A percentile compares a stretch with the other conserved stretches of the same genome.
Evolutionary conservation across 2,888 invertebrate species (phyloP).

Genomic region (Acronicta aceris): DNA sequence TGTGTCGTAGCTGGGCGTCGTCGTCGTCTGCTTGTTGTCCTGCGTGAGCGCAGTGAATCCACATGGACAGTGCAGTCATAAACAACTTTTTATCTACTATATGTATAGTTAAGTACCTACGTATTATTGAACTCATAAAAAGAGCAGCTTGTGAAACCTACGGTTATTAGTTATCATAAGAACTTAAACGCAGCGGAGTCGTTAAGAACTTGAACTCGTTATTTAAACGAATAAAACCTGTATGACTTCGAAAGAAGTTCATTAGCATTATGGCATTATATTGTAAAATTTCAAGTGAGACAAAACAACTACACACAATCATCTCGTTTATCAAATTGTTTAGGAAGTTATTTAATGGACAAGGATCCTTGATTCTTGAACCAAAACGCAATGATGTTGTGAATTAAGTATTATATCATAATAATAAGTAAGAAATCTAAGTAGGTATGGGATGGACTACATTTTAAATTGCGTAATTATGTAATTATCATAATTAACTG

Average conservation of each 20-base stretch:
- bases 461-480: too few relatives aligned
- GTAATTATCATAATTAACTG: not conserved
- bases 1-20: conserved; percentile 12
- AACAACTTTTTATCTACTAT: conserved; percentile 52
- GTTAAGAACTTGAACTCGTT: conserved; percentile 18
- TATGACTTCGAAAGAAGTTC: conserved; percentile 8
- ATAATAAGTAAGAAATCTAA: too few relatives aligned
- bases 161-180: conserved; percentile 21
- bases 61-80: conserved; percentile 44
- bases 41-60: conserved; percentile 35
- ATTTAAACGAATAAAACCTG: conserved; percentile 14
- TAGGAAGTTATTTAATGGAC: not conserved
- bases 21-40: conserved; percentile 24
- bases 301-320: not conserved
- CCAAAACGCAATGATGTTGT: too few relatives aligned
- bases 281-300: not conserved
- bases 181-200: conserved; percentile 16
- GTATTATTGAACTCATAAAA: conserved; percentile 42
- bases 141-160: conserved; percentile 41
- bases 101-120: too few relatives aligned
- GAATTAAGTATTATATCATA: too few relatives aligned
- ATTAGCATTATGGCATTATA: conserved; percentile 2
- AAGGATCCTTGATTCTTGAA: not conserved
- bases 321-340: not conserved
- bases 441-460: too few relatives aligned